phyloP scores from a whole-genome alignment of 2,888 invertebrate species.

The Callyntrura sp. region DNA sequence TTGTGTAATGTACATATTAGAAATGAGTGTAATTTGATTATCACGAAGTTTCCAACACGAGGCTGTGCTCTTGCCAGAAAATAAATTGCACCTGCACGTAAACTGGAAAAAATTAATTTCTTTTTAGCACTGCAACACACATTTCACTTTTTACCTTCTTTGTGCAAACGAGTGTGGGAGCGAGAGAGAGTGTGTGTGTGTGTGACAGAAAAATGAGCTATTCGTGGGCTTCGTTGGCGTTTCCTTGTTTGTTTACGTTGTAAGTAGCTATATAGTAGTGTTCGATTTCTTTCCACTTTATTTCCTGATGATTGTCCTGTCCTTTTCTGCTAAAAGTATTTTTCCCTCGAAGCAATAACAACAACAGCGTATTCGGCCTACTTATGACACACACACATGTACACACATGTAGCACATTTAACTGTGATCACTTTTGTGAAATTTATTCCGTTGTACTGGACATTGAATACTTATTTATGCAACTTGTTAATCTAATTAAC shows the following conservation, averaged over 20 bases:
- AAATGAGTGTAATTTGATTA: not conserved
- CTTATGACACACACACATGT: not conserved
- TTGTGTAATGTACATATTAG: too few species aligned
- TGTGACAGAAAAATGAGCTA: not conserved
- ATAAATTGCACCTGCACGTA: not conserved
- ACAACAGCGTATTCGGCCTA: not conserved
- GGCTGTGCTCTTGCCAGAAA: not conserved
- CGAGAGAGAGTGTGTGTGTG: too few species aligned
- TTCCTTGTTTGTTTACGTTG: slow-evolving; percentile 29
- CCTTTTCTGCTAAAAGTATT: not conserved
- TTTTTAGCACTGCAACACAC: slow-evolving; percentile 33
- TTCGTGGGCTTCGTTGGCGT: slow-evolving; percentile 2
- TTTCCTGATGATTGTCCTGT: not conserved
- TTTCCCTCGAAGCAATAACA: not conserved
- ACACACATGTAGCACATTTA: not conserved
- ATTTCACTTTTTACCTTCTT: not conserved
- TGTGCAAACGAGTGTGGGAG: not conserved
- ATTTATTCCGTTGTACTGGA: not conserved
- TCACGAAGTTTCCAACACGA: slow-evolving; percentile 9
- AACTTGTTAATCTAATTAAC: slow-evolving; percentile 10
- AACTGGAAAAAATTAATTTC: slow-evolving; percentile 23
- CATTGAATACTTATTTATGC: not conserved
- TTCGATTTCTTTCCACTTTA: not conserved
- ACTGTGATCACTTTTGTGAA: not conserved
- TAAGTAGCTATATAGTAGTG: too few species aligned